Base-by-base conservation (phyloP, 2,113 vertebrate genomes). In the Leptosomus discolor region DNA sequence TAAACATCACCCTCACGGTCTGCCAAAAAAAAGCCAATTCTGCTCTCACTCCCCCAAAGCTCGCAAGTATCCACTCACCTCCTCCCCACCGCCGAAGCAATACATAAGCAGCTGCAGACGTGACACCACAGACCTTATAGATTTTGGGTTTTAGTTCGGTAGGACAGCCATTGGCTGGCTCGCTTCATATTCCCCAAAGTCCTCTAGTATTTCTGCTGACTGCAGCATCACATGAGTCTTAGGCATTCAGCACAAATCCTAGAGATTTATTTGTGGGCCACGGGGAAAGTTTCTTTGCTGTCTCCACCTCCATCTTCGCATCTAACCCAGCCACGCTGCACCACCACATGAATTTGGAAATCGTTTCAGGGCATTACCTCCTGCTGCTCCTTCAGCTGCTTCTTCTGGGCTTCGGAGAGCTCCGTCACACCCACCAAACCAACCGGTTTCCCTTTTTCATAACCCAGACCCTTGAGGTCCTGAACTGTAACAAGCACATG, bases 401-500 rank as follows among this genome's bases (percentile, higher is more conserved):
- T 99, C 96, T 99, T 99, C 97, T 99, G 99, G 32, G 99, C 99
- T 3, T 99, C 99, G 0, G 99, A 99, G 23, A 99, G 98, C 95
- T 99, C 99, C 0, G 99, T 99, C 90, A 99, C 99, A 15, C 99
- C 99, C 76, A 99, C 99, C 92, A 99, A 94, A 11, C 99, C 99
- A 53, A 99, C 99, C 0, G 99, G 99, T 60, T 99, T 99, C 69
- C 99, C 99, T 90, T 99, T 99, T 90, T 99, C 99, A 46, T 99
- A 99, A 22, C 99, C 99, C 15, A 99, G 98, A 19, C 99, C 99
- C 94, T 98, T 99, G 76, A 99, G 98, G 92, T 99, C 99, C 97
- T 99, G 99, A 85, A 98, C 99, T 99, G 97, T 36, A 98, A 95
- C 30, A 37, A 71, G 32, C 61, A 88, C 43, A 90, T 0, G 58